phyloP scores from a whole-genome alignment of 1,140 invertebrate species.

The Nephila pilipes region DNA sequence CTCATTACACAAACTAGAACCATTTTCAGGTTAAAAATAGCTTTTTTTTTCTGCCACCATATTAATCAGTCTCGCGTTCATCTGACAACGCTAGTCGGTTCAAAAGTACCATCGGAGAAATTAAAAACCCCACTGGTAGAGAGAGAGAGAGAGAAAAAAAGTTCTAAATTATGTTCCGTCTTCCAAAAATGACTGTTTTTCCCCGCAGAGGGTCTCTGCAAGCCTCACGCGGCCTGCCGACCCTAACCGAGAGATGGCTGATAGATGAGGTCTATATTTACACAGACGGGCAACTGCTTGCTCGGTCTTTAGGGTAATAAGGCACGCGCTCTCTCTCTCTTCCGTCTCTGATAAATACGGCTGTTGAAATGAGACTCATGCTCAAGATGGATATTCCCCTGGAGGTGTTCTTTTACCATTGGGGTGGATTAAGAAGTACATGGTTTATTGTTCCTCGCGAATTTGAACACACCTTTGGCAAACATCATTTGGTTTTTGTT shows the following conservation, averaged over 20 bases:
- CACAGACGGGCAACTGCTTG: slow-evolving; percentile 6
- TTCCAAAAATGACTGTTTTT: not conserved
- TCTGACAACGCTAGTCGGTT: not conserved
- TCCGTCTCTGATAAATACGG: not conserved
- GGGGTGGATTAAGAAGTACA: not conserved
- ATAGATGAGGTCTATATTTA: slow-evolving; percentile 35
- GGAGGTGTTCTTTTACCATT: not conserved
- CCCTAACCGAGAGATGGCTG: slow-evolving; percentile 13
- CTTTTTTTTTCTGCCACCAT: no score
- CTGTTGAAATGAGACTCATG: not conserved
- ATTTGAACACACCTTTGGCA: not conserved
- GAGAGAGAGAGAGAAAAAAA: not conserved
- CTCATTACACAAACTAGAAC: no score
- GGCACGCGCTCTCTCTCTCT: not conserved
- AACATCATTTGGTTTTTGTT: not conserved
- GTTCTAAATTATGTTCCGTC: slow-evolving; percentile 11
- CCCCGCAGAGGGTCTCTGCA: not conserved
- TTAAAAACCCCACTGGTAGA: not conserved
- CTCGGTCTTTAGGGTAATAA: slow-evolving; percentile 17
- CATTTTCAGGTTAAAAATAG: no score
- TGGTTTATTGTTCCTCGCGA: not conserved
- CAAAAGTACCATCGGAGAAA: not conserved
- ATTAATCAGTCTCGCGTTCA: not conserved
- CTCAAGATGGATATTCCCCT: not conserved
- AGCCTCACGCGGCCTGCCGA: slow-evolving; percentile 22